Evolutionary conservation across 2,888 invertebrate genomes (phyloP).

Genomic region (Eurytoma californica): DNA sequence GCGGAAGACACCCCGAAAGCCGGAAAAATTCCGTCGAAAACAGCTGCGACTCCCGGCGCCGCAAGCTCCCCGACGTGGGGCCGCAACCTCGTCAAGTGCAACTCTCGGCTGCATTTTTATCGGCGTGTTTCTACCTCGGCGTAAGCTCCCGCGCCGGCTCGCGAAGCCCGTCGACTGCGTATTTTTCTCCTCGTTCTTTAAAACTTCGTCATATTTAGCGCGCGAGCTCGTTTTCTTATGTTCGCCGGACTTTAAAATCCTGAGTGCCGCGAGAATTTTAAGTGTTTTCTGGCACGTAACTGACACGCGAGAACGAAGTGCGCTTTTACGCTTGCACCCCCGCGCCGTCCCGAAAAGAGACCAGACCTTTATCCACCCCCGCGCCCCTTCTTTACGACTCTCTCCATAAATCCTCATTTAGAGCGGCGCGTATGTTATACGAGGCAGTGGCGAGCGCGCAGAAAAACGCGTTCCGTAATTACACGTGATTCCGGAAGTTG

Average conservation of each 20-base stretch:
- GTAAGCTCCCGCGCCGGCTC: neutral
- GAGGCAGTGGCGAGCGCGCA: neutral
- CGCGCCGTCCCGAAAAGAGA: constrained; percentile 29
- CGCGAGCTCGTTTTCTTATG: constrained; percentile 47
- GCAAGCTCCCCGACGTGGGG: neutral
- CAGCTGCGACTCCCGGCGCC: constrained; percentile 1
- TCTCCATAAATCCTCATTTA: constrained; percentile 54
- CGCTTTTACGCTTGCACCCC: constrained; percentile 54
- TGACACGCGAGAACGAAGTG: constrained; percentile 57
- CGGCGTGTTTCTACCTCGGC: constrained; percentile 12
- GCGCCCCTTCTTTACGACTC: neutral
- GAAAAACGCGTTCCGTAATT: constrained; percentile 46
- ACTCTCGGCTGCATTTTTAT: constrained; percentile 37
- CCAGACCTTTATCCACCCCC: constrained; percentile 19
- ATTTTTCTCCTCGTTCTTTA: constrained; percentile 36
- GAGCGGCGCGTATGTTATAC: constrained; percentile 6
- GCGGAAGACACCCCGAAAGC: neutral
- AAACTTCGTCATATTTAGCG: constrained; percentile 45
- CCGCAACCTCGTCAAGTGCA: constrained; percentile 25
- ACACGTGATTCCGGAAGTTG: constrained; percentile 30
- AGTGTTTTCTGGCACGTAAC: constrained; percentile 59
- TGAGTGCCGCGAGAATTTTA: constrained; percentile 58
- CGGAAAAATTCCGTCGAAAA: constrained; percentile 20
- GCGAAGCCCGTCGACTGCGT: constrained; percentile 18
- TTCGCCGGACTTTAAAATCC: constrained; percentile 52